Percentiles rank a stretch among this genome's conserved stretches.
These are phyloP conservation scores for Leucozona laternaria DNA, from an alignment of 2,888 invertebrate species.

Conservation along the genomic window DNA sequence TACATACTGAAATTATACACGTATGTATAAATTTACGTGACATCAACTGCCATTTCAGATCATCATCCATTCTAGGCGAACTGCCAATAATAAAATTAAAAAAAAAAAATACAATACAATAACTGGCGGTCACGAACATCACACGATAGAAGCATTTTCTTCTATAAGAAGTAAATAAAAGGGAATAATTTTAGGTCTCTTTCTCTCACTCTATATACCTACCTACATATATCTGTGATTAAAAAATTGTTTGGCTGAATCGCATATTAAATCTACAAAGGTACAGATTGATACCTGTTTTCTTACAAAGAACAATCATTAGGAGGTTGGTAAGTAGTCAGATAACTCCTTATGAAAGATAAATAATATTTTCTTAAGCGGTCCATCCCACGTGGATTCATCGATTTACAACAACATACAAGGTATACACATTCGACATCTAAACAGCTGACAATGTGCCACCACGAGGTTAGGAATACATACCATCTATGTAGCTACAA, in stretches of 20 bases:
- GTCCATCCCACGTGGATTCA: slow-evolving; percentile 15
- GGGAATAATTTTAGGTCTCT: slow-evolving; percentile 6
- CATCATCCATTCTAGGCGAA: slow-evolving; percentile 35
- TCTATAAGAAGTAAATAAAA: slow-evolving; percentile 24
- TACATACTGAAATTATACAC: neutral
- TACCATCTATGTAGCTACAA: slow-evolving; percentile 1
- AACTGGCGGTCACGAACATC: slow-evolving; percentile 39
- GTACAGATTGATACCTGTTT: slow-evolving; percentile 18
- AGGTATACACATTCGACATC: slow-evolving; percentile 42
- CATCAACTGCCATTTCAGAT: slow-evolving; percentile 18
- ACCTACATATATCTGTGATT: neutral
- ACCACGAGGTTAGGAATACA: slow-evolving; percentile 18
- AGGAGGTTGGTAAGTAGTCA: neutral
- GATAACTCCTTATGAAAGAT: neutral
- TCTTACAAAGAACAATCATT: neutral
- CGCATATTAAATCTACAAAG: slow-evolving; percentile 9
- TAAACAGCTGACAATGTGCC: slow-evolving; percentile 54
- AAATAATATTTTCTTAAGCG: neutral
- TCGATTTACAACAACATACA: slow-evolving; percentile 48
- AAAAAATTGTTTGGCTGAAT: neutral
- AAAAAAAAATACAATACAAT: slow-evolving; percentile 19
- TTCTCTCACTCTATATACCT: neutral
- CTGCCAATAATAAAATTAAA: slow-evolving; percentile 42
- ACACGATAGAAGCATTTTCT: neutral
- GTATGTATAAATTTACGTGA: slow-evolving; percentile 17